Conservation (phyloP, 2,797 vertebrate genomes). For the Poecile montanus region DNA sequence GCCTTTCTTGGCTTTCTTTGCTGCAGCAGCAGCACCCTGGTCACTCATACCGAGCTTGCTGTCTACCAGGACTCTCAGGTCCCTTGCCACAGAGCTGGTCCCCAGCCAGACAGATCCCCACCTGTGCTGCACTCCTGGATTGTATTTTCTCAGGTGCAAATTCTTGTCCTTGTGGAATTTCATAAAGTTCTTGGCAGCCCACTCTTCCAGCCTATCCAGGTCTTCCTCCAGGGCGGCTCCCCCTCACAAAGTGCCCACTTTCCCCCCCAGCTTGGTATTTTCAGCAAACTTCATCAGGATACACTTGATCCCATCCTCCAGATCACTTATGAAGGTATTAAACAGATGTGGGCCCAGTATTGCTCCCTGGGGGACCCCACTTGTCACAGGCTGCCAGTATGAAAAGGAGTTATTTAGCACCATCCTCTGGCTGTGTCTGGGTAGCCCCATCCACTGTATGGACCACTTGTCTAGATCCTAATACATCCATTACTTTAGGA, state of each 20-base stretch:
- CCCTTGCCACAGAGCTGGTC: neutral
- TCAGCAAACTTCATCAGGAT: neutral
- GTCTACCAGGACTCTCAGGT: neutral
- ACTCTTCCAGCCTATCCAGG: neutral
- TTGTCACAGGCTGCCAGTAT: neutral
- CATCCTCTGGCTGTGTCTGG: neutral
- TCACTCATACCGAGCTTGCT: neutral
- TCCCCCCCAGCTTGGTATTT: neutral
- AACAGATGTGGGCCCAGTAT: neutral
- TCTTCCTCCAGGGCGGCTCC: neutral
- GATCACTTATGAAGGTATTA: neutral
- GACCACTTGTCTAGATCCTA: neutral
- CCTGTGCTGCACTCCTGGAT: neutral
- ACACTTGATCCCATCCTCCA: neutral
- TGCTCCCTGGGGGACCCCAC: fast-evolving
- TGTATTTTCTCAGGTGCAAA: neutral
- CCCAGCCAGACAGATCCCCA: neutral
- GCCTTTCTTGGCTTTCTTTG: neutral
- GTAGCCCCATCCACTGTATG: neutral
- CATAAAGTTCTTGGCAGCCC: neutral
- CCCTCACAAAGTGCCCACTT: neutral
- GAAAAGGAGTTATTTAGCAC: neutral
- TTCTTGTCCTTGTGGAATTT: neutral
- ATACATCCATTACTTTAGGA: neutral
- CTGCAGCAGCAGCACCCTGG: neutral